These are phyloP conservation scores for Rhagoletis pomonella DNA, from an alignment of 1,140 invertebrate species.

Conservation along the genomic window DNA sequence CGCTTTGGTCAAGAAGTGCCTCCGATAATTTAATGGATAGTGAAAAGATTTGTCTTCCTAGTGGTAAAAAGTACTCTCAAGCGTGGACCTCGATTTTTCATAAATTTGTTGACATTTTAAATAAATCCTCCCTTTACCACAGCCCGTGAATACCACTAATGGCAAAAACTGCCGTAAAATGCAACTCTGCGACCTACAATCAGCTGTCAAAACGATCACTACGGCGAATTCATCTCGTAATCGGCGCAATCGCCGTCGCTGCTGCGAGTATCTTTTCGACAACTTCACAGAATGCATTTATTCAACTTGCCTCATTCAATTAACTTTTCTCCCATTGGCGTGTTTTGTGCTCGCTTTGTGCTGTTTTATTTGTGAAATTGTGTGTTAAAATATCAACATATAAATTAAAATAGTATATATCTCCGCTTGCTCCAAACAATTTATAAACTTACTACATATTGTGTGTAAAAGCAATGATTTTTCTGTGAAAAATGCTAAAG, in stretches of 20 bases:
- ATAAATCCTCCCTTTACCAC: background rate
- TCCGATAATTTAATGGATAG: too few relatives aligned
- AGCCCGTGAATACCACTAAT: background rate
- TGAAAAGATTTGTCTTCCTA: too few relatives aligned
- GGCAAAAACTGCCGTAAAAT: background rate
- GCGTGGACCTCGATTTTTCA: too few relatives aligned
- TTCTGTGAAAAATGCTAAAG: background rate
- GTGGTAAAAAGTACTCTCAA: too few relatives aligned
- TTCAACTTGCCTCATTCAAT: constrained; percentile 11
- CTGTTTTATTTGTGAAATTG: background rate
- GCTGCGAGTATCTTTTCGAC: background rate
- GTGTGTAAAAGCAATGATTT: background rate
- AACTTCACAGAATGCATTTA: background rate
- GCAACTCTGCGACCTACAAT: background rate
- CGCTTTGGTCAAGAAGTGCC: too few relatives aligned
- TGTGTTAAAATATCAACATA: too few relatives aligned
- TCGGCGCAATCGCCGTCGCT: background rate
- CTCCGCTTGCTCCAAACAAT: background rate
- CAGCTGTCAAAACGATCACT: background rate
- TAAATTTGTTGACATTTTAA: too few relatives aligned
- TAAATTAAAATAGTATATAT: background rate
- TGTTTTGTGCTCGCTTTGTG: background rate
- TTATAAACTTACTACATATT: background rate
- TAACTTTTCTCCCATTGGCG: background rate
- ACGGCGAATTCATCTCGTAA: constrained; percentile 18